Evolutionary conservation across 2,888 invertebrate genomes (phyloP).

Genomic region (Trichacis sp.): DNA sequence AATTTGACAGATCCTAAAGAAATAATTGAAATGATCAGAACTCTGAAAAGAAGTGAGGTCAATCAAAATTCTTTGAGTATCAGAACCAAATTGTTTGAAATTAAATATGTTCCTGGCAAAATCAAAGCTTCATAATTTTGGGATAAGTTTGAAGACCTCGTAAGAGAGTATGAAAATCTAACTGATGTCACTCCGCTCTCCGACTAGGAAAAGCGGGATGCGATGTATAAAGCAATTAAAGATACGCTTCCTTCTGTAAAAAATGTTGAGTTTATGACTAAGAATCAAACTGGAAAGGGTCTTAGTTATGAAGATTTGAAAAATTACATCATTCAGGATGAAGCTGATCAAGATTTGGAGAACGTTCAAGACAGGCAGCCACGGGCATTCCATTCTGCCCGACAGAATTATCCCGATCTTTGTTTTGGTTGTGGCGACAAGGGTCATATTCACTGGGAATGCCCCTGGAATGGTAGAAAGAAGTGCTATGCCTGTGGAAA

Average conservation of each 20-base stretch:
- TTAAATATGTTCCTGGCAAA: constrained; percentile 18
- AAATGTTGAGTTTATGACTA: constrained; percentile 21
- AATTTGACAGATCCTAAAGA: constrained; percentile 21
- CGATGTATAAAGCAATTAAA: constrained; percentile 16
- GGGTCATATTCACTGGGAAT: constrained; percentile 20
- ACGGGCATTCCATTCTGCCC: too few relatives aligned
- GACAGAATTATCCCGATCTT: background rate
- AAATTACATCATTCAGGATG: constrained; percentile 20
- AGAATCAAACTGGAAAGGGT: constrained; percentile 16
- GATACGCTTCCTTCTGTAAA: constrained; percentile 21
- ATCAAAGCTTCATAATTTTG: constrained; percentile 18
- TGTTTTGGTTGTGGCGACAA: constrained; percentile 30
- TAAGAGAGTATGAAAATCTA: constrained; percentile 23
- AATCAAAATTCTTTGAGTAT: constrained; percentile 15
- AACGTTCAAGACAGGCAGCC: too few relatives aligned
- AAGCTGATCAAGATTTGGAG: constrained; percentile 15
- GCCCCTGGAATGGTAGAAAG: background rate
- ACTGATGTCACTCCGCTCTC: constrained; percentile 7
- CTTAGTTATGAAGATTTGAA: constrained; percentile 24
- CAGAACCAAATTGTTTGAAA: constrained; percentile 20
- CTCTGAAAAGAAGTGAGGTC: constrained; percentile 21
- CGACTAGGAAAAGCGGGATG: constrained; percentile 27
- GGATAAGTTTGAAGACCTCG: constrained; percentile 4
- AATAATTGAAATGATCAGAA: constrained; percentile 19
- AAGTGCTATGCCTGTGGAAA: constrained; percentile 15